Evolutionary conservation across 2,888 invertebrate species (phyloP), one percentile per base, ranked within the genome.

Genomic region (Zonitis immaculata): DNA sequence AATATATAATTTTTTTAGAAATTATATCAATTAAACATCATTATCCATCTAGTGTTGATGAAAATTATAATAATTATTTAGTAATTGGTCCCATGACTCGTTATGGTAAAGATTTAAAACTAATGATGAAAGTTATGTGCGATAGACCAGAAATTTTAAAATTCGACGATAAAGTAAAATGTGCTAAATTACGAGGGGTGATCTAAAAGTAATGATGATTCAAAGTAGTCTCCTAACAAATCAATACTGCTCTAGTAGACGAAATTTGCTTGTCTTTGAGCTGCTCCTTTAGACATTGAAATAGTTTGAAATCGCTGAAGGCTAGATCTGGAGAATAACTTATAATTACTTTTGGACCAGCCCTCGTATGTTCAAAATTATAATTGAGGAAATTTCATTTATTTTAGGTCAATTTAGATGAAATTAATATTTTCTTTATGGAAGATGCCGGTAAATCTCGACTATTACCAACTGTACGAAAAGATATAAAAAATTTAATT

Each of bases 31-130:
- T 80, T 20, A 75, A 74, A 1, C 86, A 86, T 0, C 87, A 87
- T 72, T 81, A 80, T 58, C 88, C 88, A 0, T 71, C 73, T 1
- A 68, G 78, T 1, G 64, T 69, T 1, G 82, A 84, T 60, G 71
- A 75, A 8, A 66, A 73, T 5, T 83, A 81, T 66, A 60, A 71
- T 0, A 73, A 77, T 45, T 81, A 78, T 67, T 71, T 87, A 20
- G 78, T 80, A 0, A 66, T 85, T 30, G 88, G 88, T 0, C 95
- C 95, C 0, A 82, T 95, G 78, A 79, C 87, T 22, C 80, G 93
- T n/a, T 86, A 83, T 66, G 87, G 88, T 0, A 82, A 80, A 20
- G 95, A 95, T 77, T 77, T 96, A 18, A 73, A 79, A 1, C 78
- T 88, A 1, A 76, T 89, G 54, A 71, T 89, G 62, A 79, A 79